Evolutionary conservation across 2,888 invertebrate species (phyloP).

Genomic region (Dromius quadrimaculatus): DNA sequence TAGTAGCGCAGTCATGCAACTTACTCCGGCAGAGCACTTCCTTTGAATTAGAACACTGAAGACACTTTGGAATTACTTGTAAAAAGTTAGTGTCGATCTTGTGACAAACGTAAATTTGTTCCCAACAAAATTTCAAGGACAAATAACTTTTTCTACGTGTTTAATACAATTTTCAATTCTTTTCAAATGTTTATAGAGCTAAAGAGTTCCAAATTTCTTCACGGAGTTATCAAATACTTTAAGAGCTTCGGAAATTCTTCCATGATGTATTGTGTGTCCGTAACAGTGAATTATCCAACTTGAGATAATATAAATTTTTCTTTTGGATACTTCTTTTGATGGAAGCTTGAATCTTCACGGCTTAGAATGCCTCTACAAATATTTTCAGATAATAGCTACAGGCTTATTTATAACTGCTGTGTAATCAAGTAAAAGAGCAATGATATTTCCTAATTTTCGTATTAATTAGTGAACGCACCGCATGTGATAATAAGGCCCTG

Average conservation of each 20-base stretch:
- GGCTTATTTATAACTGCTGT: no score
- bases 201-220: constrained; percentile 14
- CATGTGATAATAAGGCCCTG: constrained; percentile 5
- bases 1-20: constrained; percentile 1
- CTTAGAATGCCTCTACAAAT: no score
- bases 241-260: not conserved
- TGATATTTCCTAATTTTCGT: not conserved
- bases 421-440: not conserved
- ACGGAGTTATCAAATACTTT: constrained; percentile 9
- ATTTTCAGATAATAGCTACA: no score
- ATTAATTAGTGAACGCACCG: not conserved
- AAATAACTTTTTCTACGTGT: constrained; percentile 16
- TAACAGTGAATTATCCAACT: no score
- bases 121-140: constrained; percentile 28
- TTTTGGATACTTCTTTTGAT: no score
- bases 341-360: no score
- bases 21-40: constrained; percentile 16
- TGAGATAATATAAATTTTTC: no score
- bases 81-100: constrained; percentile 35
- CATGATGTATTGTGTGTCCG: no score
- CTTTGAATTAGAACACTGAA: constrained; percentile 15
- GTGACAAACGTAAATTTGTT: constrained; percentile 34
- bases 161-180: constrained; percentile 35
- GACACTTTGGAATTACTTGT: constrained; percentile 40
- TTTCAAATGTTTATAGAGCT: constrained; percentile 23